A percentile compares a stretch with the other conserved stretches of the same genome.
Conservation (phyloP, 2,888 invertebrate species). For the Conistra vaccinii region DNA sequence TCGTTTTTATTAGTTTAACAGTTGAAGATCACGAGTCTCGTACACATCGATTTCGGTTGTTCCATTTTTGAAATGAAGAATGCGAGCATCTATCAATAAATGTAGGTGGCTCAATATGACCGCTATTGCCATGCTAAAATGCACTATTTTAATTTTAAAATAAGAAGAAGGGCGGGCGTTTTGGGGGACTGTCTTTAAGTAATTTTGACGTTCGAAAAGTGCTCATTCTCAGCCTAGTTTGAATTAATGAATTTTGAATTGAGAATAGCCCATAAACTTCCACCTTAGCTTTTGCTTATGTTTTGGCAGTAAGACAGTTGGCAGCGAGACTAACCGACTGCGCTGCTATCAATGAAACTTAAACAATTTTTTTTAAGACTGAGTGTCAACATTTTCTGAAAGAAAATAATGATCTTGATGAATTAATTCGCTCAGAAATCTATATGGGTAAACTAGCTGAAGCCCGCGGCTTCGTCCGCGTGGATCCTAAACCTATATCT, state of each 20-base stretch:
- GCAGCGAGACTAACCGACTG: not conserved
- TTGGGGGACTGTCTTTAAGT: too few species aligned
- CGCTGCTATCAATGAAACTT: not conserved
- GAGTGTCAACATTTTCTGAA: not conserved
- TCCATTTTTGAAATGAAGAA: not conserved
- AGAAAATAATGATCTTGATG: not conserved
- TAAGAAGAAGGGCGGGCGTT: too few species aligned
- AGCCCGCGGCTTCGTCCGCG: too few species aligned
- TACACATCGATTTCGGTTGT: not conserved
- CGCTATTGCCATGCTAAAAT: not conserved
- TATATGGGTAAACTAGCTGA: not conserved
- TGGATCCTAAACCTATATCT: too few species aligned
- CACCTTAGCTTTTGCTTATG: not conserved
- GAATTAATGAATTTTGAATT: too few species aligned
- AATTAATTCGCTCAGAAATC: not conserved
- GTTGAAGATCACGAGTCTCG: not conserved
- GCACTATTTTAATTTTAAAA: too few species aligned
- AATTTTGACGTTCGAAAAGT: too few species aligned
- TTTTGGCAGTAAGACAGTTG: not conserved
- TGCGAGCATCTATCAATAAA: not conserved
- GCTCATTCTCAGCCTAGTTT: too few species aligned
- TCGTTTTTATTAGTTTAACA: not conserved
- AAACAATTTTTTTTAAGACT: not conserved
- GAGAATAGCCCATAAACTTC: not conserved
- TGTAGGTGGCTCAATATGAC: not conserved